Base-by-base conservation (phyloP, 2,113 vertebrate species). In the Calonectris borealis region DNA sequence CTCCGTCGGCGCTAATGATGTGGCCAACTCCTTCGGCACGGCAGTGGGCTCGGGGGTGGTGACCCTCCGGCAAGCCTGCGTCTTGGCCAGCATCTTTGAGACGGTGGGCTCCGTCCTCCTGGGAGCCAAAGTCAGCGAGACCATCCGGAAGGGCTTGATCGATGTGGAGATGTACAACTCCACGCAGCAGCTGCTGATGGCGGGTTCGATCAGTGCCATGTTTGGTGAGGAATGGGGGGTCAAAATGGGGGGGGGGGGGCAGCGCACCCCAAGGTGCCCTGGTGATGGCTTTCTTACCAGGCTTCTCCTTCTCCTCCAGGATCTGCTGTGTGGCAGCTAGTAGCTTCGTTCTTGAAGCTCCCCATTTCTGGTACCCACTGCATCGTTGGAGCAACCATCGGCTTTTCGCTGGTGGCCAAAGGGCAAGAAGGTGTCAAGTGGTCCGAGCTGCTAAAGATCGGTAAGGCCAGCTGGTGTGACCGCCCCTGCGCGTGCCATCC, bases 341-440 rank as follows among this genome's bases (percentile, higher is more conserved):
- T 80, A 34, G 99, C 99, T 93, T 99, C 99, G 0, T 99, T 99
- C 97, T 97, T 99, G 98, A 99, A 99, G 98, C 99, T 99, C 16
- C 99, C 99, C 86, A 99, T 99, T 91, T 99, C 99, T 95, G 99
- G 99, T 76, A 99, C 99, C 25, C 99, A 99, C 97, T 99, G 99
- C 88, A 99, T 99, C 26, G 99, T 99, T 13, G 99, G 99, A 25
- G 99, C 99, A 0, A 99, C 99, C 83, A 99, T 99, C 40, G 99
- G 99, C 26, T 99, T 99, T 96, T 99, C 99, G 1, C 97, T 99
- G 69, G 99, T 99, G 83, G 99, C 99, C 49, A 94, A 97, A 94
- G 99, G 99, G 65, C 98, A 99, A 54, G 84, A 98, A 55, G 99
- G 99, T 40, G 98, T 99, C 93, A 99, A 97, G 96, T 99, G 99